Conservation (phyloP, 2,888 invertebrate species). For the Eulithis testata region DNA sequence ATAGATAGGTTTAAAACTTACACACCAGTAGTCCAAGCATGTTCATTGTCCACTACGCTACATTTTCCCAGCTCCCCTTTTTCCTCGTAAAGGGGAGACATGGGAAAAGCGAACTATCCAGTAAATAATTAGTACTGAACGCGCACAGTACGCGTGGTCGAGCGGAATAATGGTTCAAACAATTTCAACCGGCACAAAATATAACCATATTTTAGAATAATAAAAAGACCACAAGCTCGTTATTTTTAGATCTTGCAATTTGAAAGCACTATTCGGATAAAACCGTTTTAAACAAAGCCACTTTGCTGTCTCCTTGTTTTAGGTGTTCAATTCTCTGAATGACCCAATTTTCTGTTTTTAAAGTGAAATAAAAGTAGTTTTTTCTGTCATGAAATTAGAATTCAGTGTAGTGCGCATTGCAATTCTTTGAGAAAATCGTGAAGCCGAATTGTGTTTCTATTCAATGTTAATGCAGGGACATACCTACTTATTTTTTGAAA, state of each 20-base stretch:
- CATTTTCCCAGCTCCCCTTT: conserved; percentile 5
- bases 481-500: too few species aligned
- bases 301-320: conserved; percentile 8
- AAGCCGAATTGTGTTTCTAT: neutral
- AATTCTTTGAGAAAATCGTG: neutral
- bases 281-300: conserved; percentile 14
- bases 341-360: conserved; percentile 18
- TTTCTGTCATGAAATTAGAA: conserved; percentile 6
- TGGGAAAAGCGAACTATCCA: conserved; percentile 19
- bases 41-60: conserved; percentile 9
- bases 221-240: conserved; percentile 6
- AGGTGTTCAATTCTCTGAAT: conserved; percentile 9
- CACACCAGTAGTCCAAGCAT: conserved; percentile 15
- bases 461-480: neutral
- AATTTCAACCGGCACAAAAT: conserved; percentile 22
- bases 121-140: conserved; percentile 30
- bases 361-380: conserved; percentile 17
- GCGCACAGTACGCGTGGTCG: conserved; percentile 22
- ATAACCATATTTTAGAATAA: conserved; percentile 17
- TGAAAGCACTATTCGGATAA: conserved; percentile 6
- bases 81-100: conserved; percentile 16
- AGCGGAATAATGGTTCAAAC: conserved; percentile 30
- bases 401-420: neutral
- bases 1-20: too few species aligned
- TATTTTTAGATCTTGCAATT: conserved; percentile 12